Base-by-base conservation (phyloP, 2,113 vertebrate species). In the Gracilinanus agilis region DNA sequence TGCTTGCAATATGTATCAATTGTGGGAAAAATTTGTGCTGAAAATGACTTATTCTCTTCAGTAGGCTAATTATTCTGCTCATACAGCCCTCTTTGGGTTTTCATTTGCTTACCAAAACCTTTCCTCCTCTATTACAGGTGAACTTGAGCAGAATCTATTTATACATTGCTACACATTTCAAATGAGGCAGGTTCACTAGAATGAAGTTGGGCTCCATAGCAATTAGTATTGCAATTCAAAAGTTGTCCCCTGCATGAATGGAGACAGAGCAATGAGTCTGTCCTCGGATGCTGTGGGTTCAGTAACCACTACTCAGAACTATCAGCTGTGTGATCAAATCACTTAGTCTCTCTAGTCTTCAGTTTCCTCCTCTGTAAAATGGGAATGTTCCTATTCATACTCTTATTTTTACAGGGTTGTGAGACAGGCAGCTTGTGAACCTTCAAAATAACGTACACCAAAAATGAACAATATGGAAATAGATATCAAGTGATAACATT, bases 321-420 rank as follows among this genome's bases (percentile, higher is more conserved):
- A 7, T 34, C 54, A 25, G 34, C 49, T 93, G 91, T 88, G n/a
- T 55, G 44, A 90, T 9, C 53, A 34, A 90, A n/a, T 54, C 54
- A 9, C 58, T 95, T 90, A 88, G 58, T 25, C 0, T 56, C 90
- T 93, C 92, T 93, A 88, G 12, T 27, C 27, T 53, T 93, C 90
- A 44, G 53, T 53, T 90, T 53, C 55, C 27, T 94, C 44, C 44
- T 88, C 54, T 90, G 53, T 89, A 88, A 95, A 91, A 90, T 55
- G 90, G 83, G 40, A 89, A 93, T 83, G 16, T 83, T 83, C n/a
- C 19, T 40, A 40, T 83, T 75, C 19, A n/a, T 16, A n/a, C 34
- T n/a, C 61, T 75, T 55, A n/a, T n/a, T 83, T 83, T 83, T 83
- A 40, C 67, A 23, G 19, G 6, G 16, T 40, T 21, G 16, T 40